Conservation (phyloP, 2,113 vertebrate species). For the Thamnophis sirtalis region DNA sequence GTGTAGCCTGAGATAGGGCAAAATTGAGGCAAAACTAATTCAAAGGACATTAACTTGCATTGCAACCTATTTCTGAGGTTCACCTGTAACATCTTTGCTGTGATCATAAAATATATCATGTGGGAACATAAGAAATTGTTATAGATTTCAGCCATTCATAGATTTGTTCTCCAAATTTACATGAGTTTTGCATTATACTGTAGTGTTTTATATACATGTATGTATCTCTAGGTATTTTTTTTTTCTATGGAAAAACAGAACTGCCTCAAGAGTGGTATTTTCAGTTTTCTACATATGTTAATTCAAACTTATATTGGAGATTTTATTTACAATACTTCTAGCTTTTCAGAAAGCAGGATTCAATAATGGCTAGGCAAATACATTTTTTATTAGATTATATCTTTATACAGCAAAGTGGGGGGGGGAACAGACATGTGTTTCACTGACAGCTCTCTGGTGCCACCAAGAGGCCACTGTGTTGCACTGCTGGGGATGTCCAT, state of each 20-base stretch:
- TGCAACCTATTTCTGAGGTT: not conserved
- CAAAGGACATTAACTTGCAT: not conserved
- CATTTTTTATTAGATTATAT: slow-evolving; percentile 28
- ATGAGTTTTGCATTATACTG: not conserved
- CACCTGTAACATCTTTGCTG: not conserved
- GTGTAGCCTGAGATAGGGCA: not conserved
- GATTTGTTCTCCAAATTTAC: not conserved
- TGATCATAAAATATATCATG: not conserved
- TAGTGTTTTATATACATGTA: not conserved
- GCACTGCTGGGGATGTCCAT: slow-evolving; percentile 26
- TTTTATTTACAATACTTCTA: not conserved
- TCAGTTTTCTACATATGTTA: not conserved
- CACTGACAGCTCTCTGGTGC: slow-evolving; percentile 55
- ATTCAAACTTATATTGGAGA: not conserved
- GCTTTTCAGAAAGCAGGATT: not conserved
- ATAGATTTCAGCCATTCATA: not conserved
- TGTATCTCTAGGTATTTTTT: not conserved
- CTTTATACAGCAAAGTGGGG: not conserved
- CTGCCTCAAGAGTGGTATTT: not conserved
- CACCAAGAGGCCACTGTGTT: slow-evolving; percentile 46
- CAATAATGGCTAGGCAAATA: not conserved
- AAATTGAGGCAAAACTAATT: not conserved
- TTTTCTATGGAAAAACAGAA: not conserved
- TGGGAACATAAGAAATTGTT: not conserved
- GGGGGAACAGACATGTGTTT: not conserved